These are phyloP conservation scores for Eilema griseolum DNA, from an alignment of 2,888 invertebrate genomes.

Conservation along the genomic window DNA sequence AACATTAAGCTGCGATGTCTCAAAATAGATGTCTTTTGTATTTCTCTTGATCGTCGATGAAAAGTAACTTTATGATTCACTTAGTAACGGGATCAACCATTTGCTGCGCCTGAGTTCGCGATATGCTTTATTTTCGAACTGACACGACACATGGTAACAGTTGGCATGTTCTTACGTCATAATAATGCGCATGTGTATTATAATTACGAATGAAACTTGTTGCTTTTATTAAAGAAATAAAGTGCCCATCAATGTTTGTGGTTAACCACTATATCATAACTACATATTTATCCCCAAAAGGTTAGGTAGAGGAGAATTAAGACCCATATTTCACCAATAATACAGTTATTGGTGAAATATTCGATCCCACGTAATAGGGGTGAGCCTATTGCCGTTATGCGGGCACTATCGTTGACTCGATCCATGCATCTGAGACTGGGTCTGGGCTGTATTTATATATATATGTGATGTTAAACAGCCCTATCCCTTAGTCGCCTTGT, in stretches of 20 bases:
- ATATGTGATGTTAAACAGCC: too few species aligned
- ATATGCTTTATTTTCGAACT: conserved; percentile 1
- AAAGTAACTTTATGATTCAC: background rate
- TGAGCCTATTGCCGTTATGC: too few species aligned
- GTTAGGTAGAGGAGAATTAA: too few species aligned
- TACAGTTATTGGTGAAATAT: too few species aligned
- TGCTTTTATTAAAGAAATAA: background rate
- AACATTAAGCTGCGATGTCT: background rate
- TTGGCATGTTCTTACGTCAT: conserved; percentile 11
- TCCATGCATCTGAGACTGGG: too few species aligned
- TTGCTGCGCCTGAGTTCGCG: background rate
- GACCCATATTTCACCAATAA: too few species aligned
- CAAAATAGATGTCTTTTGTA: too few species aligned
- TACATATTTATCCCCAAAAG: too few species aligned
- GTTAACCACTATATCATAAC: background rate
- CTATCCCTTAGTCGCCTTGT: too few species aligned
- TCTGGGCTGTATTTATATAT: too few species aligned
- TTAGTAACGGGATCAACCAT: background rate
- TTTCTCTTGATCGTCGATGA: background rate
- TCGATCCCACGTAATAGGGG: too few species aligned
- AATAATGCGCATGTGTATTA: background rate
- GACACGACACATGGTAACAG: conserved; percentile 9
- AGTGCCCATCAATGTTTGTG: background rate
- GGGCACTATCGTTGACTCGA: too few species aligned
- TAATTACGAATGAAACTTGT: background rate